Percentiles rank a stretch among this genome's conserved stretches.
Evolutionary conservation across 2,113 vertebrate genomes (phyloP).

Genomic region (Sisor rabdophorus): DNA sequence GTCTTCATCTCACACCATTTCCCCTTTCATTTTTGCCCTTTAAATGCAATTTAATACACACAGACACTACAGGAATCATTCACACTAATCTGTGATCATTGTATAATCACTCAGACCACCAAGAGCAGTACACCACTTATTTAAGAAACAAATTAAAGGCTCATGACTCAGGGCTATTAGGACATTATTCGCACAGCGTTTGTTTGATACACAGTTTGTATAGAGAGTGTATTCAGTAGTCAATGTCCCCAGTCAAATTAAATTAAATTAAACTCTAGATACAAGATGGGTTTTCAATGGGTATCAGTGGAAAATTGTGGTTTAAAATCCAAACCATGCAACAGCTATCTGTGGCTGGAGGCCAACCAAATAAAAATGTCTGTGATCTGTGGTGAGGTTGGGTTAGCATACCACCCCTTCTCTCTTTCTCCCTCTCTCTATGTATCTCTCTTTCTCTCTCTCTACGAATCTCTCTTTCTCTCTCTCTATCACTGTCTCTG

Average conservation of each 20-base stretch:
- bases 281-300: neutral
- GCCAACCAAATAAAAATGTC: neutral
- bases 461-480: too few species aligned
- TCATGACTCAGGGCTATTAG: neutral
- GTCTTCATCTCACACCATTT: slow-evolving; percentile 1
- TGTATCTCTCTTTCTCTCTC: too few species aligned
- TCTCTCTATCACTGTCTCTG: too few species aligned
- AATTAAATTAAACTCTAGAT: neutral
- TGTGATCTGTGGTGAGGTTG: neutral
- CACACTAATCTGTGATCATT: slow-evolving; percentile 24
- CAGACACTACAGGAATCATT: slow-evolving; percentile 17
- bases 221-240: neutral
- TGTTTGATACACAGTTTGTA: too few species aligned
- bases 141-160: slow-evolving; percentile 2
- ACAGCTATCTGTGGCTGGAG: neutral
- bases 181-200: too few species aligned
- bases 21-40: slow-evolving; percentile 20
- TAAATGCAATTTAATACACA: slow-evolving; percentile 12
- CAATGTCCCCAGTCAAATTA: neutral
- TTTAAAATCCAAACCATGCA: neutral
- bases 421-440: too few species aligned
- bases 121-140: slow-evolving; percentile 1
- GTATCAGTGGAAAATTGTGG: neutral
- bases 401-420: neutral
- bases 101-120: slow-evolving; percentile 13